Evolutionary conservation across 2,113 vertebrate species (phyloP).

Genomic region (Osmerus mordax): DNA sequence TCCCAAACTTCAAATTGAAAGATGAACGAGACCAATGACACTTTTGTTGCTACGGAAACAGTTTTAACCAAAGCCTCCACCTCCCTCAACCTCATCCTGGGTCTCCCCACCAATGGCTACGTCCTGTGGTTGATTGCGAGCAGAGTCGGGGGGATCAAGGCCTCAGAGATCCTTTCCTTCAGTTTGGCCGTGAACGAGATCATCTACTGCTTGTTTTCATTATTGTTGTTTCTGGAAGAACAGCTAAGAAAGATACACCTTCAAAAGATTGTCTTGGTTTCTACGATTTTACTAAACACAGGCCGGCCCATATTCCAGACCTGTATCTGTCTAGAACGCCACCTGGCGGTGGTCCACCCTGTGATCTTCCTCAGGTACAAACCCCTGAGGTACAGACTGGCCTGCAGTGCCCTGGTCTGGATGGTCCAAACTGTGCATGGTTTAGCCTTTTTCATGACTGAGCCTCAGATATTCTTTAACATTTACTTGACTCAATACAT

Average conservation of each 20-base stretch:
- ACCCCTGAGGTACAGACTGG: not conserved
- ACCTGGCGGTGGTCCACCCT: slow-evolving; percentile 17
- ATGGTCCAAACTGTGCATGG: not conserved
- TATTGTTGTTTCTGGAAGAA: too few relatives aligned
- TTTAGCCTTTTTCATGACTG: not conserved
- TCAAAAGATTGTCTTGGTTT: too few relatives aligned
- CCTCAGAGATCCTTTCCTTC: not conserved
- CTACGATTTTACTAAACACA: not conserved
- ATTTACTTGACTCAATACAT: too few relatives aligned
- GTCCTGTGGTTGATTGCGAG: not conserved
- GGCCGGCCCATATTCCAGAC: slow-evolving; percentile 21
- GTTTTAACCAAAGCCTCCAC: not conserved
- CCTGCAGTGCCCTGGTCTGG: not conserved
- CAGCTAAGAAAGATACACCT: too few relatives aligned
- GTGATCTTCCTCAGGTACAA: slow-evolving; percentile 24
- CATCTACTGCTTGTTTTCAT: too few relatives aligned
- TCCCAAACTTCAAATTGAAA: too few relatives aligned
- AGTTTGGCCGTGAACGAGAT: not conserved
- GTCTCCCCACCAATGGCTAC: not conserved
- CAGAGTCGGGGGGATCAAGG: not conserved
- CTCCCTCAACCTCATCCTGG: not conserved
- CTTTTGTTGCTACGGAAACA: too few relatives aligned
- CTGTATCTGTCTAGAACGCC: slow-evolving; percentile 24
- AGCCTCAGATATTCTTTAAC: not conserved
- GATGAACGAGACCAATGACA: too few relatives aligned